Evolutionary conservation across 2,888 invertebrate genomes (phyloP), one percentile per base, ranked within the genome.

Genomic region (Antheraea assamensis): DNA sequence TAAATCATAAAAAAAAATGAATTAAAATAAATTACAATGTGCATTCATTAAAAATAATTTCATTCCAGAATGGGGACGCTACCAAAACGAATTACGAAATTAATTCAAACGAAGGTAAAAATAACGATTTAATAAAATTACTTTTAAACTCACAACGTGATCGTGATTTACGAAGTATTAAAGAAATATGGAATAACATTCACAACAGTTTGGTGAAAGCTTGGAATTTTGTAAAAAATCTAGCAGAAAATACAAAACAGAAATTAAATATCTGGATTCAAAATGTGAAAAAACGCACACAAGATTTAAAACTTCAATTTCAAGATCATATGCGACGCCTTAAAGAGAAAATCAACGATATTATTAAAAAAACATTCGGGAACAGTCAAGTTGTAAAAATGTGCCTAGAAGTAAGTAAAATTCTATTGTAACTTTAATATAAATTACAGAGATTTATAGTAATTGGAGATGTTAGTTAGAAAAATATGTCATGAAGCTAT

Each of bases 371-470:
- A 31, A 71, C 85, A 10, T 74, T 83, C 30, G 81, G 80, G 4
- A 80, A 81, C 21, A 79, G 82, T 19, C 78, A 85, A 72, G 73
- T 80, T 27, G 78, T 86, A 4, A 83, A 83, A 76, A 75, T 82
- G 77, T 90, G 90, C 79, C 73, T 87, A 42, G 70, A 83, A 73
- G 90, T 89, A 83, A 80, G 81, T 78, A 30, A 70, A 27, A 27
- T 42, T 64, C n/a, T 27, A 70, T 64, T 27, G 42, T 42, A 42
- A 42, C 42, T 42, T 42, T 42, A 42, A 42, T 42, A 13, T 0
- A 42, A 42, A 2, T 42, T 42, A 42, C 13, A 42, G 2, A 42
- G 42, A 42, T 13, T 1, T 13, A 42, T 42, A 13, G 10, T 42
- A 0, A 42, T 42, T 42, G 42, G 2, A 13, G 13, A 42, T 13